Base-by-base conservation (phyloP, 1,140 invertebrate genomes). In the Probaryconus sp. region DNA sequence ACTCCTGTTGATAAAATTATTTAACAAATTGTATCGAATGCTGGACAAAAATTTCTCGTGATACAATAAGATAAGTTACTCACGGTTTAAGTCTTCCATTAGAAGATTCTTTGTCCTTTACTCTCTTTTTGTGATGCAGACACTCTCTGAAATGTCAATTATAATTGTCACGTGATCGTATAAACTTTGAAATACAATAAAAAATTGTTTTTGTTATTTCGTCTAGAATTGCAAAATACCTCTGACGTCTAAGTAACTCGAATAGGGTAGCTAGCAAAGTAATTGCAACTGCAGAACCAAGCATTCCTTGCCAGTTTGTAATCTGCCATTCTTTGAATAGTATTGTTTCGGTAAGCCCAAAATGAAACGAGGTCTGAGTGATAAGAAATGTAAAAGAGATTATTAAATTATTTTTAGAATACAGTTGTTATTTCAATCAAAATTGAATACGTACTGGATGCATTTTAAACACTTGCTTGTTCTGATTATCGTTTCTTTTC, bases 221-320 rank as follows among this genome's bases (percentile, higher is more conserved):
- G 2, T 43, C 10, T 1, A 43, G 10, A 40, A 43, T 26, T n/a
- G 14, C 16, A 24, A 42, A 50, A 64, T 80, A 87, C 85, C 84
- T 77, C 43, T 82, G 87, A 77, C 79, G 84, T 75, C 86, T 87
- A 0, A 88, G n/a, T 0, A 73, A 82, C 70, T 88, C 85, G 24
- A 85, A 85, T 16, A 85, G 68, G 3, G 78, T 72, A 1, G 77
- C 79, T 11, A 88, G 13, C 0, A 86, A 30, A 55, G 80, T 58
- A 9, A 87, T 78, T 2, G 82, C 85, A 35, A 87, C 21, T 13
- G 77, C 73, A 0, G 87, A 87, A 33, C 78, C 79, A 0, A 81
- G 20, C 38, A 87, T 77, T 5, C 83, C 85, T 42, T 67, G 43
- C 68, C 72, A 72, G 42, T 84, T 70, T 9, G 56, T 56, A 2